These are phyloP conservation scores for Hippocampus guttulatus DNA, from an alignment of 2,113 vertebrate genomes.

Conservation along the genomic window DNA sequence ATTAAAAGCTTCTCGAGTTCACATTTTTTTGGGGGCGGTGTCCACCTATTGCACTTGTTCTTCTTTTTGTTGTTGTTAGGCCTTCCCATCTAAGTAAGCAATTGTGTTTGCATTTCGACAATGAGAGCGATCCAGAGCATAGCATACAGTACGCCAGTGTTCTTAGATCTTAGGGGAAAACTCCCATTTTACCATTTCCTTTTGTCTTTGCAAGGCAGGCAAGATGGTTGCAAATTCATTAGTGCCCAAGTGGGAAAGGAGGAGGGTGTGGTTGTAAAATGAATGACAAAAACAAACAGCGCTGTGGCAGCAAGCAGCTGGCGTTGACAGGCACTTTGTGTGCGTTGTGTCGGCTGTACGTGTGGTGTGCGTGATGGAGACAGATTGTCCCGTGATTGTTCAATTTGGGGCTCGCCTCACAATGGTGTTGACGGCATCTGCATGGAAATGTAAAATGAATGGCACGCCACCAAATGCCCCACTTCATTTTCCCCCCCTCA, in stretches of 20 bases:
- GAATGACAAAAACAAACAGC: conserved; percentile 56
- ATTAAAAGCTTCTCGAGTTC: conserved; percentile 2
- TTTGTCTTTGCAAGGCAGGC: conserved; percentile 10
- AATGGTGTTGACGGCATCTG: conserved; percentile 68
- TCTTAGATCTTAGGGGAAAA: not conserved
- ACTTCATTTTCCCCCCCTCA: conserved; percentile 32
- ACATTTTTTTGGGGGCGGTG: not conserved
- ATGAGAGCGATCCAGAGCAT: conserved; percentile 2
- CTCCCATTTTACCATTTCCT: not conserved
- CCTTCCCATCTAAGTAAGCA: not conserved
- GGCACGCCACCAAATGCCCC: conserved; percentile 52
- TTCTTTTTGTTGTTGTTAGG: conserved; percentile 7
- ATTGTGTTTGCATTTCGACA: conserved; percentile 15
- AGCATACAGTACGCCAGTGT: conserved; percentile 4
- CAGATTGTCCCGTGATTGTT: conserved; percentile 71
- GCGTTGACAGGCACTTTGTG: conserved; percentile 51
- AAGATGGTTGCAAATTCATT: conserved; percentile 25
- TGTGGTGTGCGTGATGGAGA: conserved; percentile 54
- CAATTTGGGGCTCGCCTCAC: conserved; percentile 56
- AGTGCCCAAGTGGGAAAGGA: conserved; percentile 13
- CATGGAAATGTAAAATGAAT: conserved; percentile 52
- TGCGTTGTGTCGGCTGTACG: conserved; percentile 6
- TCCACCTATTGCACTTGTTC: not conserved
- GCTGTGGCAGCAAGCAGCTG: conserved; percentile 70
- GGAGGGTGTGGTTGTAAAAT: conserved; percentile 35